These are phyloP conservation scores for Osedax frankpressi DNA, from an alignment of 2,888 invertebrate genomes.

Conservation along the genomic window DNA sequence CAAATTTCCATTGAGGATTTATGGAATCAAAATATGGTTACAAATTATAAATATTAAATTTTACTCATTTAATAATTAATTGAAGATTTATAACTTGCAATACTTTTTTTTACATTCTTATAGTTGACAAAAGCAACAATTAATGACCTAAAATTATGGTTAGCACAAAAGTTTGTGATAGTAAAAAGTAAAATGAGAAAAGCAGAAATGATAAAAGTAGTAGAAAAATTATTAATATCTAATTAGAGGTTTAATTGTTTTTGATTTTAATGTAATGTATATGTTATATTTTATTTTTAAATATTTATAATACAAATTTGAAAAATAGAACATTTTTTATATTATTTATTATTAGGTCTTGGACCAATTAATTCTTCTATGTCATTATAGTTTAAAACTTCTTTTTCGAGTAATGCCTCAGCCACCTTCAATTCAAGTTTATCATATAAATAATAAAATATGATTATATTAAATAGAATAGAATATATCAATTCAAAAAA, in stretches of 20 bases:
- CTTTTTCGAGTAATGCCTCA: conserved; percentile 45
- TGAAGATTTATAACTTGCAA: not conserved
- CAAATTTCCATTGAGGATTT: not conserved
- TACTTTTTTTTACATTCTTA: not conserved
- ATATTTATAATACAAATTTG: not conserved
- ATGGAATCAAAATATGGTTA: not conserved
- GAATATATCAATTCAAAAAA: not conserved
- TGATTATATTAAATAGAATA: too few relatives aligned
- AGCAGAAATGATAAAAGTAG: not conserved
- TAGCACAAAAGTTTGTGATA: not conserved
- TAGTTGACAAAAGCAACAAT: not conserved
- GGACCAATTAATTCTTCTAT: conserved; percentile 76
- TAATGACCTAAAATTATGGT: not conserved
- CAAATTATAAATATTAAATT: not conserved
- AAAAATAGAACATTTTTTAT: not conserved
- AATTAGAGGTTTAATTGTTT: not conserved
- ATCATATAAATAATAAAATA: not conserved
- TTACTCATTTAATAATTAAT: not conserved
- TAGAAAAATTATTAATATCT: not conserved
- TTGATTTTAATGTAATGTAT: not conserved
- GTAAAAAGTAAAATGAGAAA: not conserved
- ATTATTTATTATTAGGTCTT: conserved; percentile 52
- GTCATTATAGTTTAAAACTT: conserved; percentile 53
- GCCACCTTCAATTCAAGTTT: conserved; percentile 33
- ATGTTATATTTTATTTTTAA: not conserved